phyloP scores from a whole-genome alignment of 2,113 vertebrate genomes.

The Brienomyrus brachyistius region DNA sequence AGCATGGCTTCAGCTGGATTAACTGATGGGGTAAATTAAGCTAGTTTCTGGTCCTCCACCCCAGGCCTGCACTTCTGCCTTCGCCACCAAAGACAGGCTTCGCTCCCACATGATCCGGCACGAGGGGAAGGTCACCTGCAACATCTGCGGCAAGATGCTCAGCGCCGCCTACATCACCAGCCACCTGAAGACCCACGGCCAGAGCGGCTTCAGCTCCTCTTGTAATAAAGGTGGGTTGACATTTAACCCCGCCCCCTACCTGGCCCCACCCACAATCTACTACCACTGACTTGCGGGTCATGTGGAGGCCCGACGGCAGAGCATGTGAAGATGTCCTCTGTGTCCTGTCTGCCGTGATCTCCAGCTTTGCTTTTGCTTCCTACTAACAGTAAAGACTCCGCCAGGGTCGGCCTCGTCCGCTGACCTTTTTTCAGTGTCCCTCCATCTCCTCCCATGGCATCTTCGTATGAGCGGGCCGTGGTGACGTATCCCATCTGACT shows the following conservation, averaged over 20 bases:
- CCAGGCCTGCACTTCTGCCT: slow-evolving; percentile 94
- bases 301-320: not conserved
- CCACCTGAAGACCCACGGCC: slow-evolving; percentile 96
- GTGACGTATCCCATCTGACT: not conserved
- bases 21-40: not conserved
- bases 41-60: not conserved
- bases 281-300: not conserved
- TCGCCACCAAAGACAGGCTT: slow-evolving; percentile 97
- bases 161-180: slow-evolving; percentile 97
- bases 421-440: not conserved
- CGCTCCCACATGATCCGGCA: slow-evolving; percentile 98
- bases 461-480: not conserved
- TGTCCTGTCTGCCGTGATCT: not conserved
- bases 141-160: slow-evolving; percentile 97
- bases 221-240: slow-evolving; percentile 86
- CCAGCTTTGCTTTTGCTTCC: not conserved
- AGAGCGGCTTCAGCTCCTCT: slow-evolving; percentile 84
- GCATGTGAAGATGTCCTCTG: not conserved
- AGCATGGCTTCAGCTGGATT: not conserved
- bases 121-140: slow-evolving; percentile 96
- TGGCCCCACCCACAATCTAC: not conserved
- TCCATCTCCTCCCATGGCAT: not conserved
- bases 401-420: not conserved
- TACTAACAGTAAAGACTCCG: not conserved
- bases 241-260: not conserved